These are phyloP conservation scores for Cynopterus brachyotis DNA, from an alignment of 2,113 vertebrate genomes.

Conservation along the genomic window DNA sequence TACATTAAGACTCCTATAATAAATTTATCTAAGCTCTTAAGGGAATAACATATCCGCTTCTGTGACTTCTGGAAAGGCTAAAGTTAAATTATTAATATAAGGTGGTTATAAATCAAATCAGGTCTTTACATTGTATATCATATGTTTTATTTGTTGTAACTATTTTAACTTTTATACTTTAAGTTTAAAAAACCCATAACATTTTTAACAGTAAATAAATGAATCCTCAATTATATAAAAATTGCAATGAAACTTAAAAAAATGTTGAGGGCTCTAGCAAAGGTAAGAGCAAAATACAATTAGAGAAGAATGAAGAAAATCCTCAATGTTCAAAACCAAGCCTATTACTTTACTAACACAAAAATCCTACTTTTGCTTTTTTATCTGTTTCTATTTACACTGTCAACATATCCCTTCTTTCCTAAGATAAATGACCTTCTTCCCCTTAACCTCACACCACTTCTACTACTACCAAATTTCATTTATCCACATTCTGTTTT, in stretches of 20 bases:
- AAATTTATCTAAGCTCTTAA: background rate
- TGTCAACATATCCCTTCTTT: background rate
- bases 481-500: background rate
- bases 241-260: background rate
- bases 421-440: background rate
- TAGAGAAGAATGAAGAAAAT: background rate
- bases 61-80: background rate
- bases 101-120: background rate
- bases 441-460: background rate
- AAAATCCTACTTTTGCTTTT: background rate
- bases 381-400: background rate
- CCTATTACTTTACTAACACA: background rate
- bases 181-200: background rate
- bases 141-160: background rate
- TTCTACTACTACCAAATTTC: background rate
- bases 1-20: background rate
- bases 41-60: background rate
- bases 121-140: background rate
- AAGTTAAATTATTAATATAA: background rate
- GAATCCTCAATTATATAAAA: background rate
- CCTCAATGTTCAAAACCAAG: background rate
- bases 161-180: background rate
- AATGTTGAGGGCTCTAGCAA: background rate
- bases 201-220: background rate
- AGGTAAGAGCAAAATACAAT: background rate